Conservation (phyloP, 2,888 invertebrate genomes). For the Scrobipalpa costella region DNA sequence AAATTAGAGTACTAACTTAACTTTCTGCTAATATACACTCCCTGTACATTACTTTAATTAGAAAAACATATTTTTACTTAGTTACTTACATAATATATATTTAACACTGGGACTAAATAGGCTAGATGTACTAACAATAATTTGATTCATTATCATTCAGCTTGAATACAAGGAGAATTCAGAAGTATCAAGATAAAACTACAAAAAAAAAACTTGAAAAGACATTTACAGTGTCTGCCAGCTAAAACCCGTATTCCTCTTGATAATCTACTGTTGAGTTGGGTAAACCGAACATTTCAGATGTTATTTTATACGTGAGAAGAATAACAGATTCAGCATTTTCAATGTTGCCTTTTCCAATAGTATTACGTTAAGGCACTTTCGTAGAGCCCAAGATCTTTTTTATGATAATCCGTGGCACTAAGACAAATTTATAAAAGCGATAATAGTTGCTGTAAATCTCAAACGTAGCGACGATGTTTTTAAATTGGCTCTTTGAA, state of each 20-base stretch:
- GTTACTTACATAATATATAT: too few species aligned
- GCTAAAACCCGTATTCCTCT: neutral
- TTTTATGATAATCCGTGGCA: neutral
- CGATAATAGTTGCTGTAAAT: neutral
- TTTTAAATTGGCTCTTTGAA: neutral
- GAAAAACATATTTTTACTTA: too few species aligned
- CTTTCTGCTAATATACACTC: too few species aligned
- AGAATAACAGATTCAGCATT: neutral
- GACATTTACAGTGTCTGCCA: neutral
- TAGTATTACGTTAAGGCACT: neutral
- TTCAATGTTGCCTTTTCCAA: conserved; percentile 3
- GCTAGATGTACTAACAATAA: too few species aligned
- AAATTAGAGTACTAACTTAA: too few species aligned
- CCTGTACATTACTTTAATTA: too few species aligned
- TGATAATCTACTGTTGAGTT: neutral
- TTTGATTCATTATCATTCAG: too few species aligned
- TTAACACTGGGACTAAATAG: too few species aligned
- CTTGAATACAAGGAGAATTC: too few species aligned
- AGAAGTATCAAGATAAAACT: too few species aligned
- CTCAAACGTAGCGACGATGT: neutral
- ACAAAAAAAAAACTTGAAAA: too few species aligned
- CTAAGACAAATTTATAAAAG: neutral
- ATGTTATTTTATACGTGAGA: neutral
- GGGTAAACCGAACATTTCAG: neutral
- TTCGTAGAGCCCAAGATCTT: neutral